Percentiles rank a stretch among this genome's conserved stretches.
These are phyloP conservation scores for Pseudochirops corinnae DNA, from an alignment of 2,797 vertebrate genomes.

Conservation along the genomic window DNA sequence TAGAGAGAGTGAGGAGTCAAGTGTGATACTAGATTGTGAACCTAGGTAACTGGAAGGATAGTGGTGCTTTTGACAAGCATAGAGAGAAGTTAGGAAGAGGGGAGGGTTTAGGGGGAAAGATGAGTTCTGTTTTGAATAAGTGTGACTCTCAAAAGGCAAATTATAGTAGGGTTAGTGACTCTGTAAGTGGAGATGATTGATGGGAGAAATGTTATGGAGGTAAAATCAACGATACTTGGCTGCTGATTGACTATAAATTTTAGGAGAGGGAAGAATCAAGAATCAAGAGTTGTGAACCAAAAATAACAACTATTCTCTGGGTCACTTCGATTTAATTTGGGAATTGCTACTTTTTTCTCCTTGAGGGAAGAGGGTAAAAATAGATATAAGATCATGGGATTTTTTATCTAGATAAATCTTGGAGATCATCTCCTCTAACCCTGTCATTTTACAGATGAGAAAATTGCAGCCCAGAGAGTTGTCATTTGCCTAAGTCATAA, in stretches of 20 bases:
- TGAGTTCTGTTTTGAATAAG: neutral
- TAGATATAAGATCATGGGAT: neutral
- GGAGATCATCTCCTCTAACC: neutral
- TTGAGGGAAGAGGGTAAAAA: neutral
- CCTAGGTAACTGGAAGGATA: neutral
- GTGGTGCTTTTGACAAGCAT: neutral
- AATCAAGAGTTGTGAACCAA: neutral
- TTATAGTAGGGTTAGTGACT: neutral
- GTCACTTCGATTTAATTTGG: neutral
- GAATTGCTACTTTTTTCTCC: neutral
- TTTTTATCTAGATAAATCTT: neutral
- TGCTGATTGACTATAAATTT: neutral
- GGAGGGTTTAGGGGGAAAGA: neutral
- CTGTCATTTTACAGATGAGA: constrained; percentile 6
- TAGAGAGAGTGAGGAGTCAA: neutral
- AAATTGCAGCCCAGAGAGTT: neutral
- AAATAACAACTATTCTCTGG: neutral
- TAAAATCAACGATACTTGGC: neutral
- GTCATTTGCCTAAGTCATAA: neutral
- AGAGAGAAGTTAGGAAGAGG: neutral
- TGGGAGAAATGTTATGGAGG: neutral
- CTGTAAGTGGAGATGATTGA: neutral
- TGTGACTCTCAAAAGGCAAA: neutral
- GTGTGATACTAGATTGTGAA: neutral
- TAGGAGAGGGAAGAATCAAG: neutral